Conservation (phyloP, 2,888 invertebrate species). For the Xanthorhoe designata region DNA sequence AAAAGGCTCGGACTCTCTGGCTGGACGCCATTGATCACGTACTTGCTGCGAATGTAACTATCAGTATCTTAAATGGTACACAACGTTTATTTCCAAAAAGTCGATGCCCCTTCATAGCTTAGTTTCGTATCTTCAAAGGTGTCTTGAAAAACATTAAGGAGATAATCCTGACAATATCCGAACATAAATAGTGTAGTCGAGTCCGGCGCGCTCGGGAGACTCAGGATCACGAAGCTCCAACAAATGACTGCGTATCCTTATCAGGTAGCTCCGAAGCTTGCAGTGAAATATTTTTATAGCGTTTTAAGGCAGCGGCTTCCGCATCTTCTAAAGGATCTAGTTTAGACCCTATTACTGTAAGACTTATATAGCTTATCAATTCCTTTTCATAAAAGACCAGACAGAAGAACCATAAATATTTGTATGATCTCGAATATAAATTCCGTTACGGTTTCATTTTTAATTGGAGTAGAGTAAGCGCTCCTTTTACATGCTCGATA, state of each 20-base stretch:
- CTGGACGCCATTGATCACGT: conserved; percentile 63
- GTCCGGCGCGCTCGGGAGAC: conserved; percentile 58
- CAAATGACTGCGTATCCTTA: conserved; percentile 81
- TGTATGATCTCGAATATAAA: conserved; percentile 63
- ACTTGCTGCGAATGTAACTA: conserved; percentile 46
- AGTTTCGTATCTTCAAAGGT: conserved; percentile 66
- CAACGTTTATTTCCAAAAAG: conserved; percentile 22
- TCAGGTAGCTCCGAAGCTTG: conserved; percentile 77
- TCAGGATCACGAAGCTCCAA: conserved; percentile 69
- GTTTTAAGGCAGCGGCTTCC: conserved; percentile 74
- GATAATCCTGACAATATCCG: conserved; percentile 65
- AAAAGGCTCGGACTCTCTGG: conserved; percentile 61
- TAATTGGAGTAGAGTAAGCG: conserved; percentile 64
- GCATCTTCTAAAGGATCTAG: conserved; percentile 70
- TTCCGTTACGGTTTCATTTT: conserved; percentile 65
- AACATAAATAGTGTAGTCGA: conserved; percentile 68
- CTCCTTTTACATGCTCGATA: conserved; percentile 57
- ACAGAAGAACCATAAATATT: conserved; percentile 60
- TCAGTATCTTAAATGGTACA: conserved; percentile 47
- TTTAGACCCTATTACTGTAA: conserved; percentile 69
- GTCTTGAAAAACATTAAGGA: conserved; percentile 64
- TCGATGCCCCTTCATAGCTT: conserved; percentile 47
- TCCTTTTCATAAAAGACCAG: conserved; percentile 55
- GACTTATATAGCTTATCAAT: conserved; percentile 54
- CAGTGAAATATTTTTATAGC: conserved; percentile 81